phyloP scores from a whole-genome alignment of 2,888 invertebrate genomes.

The Phania funesta region DNA sequence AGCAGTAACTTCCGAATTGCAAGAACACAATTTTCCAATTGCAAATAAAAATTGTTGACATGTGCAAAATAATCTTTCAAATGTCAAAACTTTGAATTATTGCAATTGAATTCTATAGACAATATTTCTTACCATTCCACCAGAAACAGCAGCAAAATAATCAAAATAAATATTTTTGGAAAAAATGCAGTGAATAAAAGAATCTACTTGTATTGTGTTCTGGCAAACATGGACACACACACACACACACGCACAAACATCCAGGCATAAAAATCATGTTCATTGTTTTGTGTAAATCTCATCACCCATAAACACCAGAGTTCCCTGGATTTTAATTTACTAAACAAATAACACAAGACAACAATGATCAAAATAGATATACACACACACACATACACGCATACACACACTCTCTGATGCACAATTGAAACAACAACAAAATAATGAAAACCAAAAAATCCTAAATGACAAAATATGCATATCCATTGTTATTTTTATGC shows the following conservation, averaged over 20 bases:
- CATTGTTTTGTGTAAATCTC: slow-evolving; percentile 65
- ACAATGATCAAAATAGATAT: slow-evolving; percentile 51
- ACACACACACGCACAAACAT: background rate
- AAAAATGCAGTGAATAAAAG: slow-evolving; percentile 28
- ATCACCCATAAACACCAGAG: slow-evolving; percentile 65
- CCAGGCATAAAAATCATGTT: slow-evolving; percentile 52
- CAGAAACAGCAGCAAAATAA: slow-evolving; percentile 30
- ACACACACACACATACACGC: background rate
- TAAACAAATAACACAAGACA: slow-evolving; percentile 66
- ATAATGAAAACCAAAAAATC: slow-evolving; percentile 26
- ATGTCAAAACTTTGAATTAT: slow-evolving; percentile 68
- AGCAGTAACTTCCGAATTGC: background rate
- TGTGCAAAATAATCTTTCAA: slow-evolving; percentile 67
- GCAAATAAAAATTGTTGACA: slow-evolving; percentile 62
- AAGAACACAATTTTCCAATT: slow-evolving; percentile 32
- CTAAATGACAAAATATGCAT: slow-evolving; percentile 41
- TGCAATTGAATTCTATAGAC: slow-evolving; percentile 55
- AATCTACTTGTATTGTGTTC: slow-evolving; percentile 54
- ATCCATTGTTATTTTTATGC: background rate
- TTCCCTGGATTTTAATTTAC: slow-evolving; percentile 66
- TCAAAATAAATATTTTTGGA: slow-evolving; percentile 49
- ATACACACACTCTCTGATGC: background rate
- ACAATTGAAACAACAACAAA: background rate
- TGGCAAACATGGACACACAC: slow-evolving; percentile 22
- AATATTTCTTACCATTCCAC: slow-evolving; percentile 25